Conservation (phyloP, 2,888 invertebrate genomes). For the Dascillus cervinus region DNA sequence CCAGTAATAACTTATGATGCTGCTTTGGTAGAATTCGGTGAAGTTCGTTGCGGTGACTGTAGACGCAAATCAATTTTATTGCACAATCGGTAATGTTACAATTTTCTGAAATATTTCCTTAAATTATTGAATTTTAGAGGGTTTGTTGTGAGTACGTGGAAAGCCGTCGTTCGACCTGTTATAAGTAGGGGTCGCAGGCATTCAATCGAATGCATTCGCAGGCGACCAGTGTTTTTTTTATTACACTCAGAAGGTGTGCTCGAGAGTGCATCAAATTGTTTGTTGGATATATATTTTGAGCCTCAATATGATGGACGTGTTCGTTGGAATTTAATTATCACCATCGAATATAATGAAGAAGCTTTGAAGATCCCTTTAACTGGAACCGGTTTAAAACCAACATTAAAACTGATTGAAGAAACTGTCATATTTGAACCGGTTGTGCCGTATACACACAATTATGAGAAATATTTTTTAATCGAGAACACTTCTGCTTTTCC, state of each 20-base stretch:
- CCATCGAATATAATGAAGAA: conserved; percentile 48
- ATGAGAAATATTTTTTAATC: conserved; percentile 52
- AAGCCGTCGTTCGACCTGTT: conserved; percentile 10
- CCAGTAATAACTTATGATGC: conserved; percentile 47
- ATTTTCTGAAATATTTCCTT: neutral
- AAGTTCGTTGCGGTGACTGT: conserved; percentile 54
- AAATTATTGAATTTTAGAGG: conserved; percentile 40
- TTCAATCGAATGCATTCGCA: conserved; percentile 14
- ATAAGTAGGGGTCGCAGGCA: conserved; percentile 8
- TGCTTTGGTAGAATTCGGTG: conserved; percentile 46
- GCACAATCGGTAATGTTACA: conserved; percentile 49
- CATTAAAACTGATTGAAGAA: conserved; percentile 45
- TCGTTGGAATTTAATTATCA: conserved; percentile 30
- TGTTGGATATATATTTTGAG: conserved; percentile 51
- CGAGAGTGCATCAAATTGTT: conserved; percentile 44
- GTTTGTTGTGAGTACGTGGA: conserved; percentile 50
- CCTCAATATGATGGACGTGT: conserved; percentile 45
- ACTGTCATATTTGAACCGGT: conserved; percentile 53
- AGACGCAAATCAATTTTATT: conserved; percentile 47
- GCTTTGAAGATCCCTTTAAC: conserved; percentile 43
- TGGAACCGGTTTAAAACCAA: conserved; percentile 50
- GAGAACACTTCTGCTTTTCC: conserved; percentile 58
- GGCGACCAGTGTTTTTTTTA: conserved; percentile 22
- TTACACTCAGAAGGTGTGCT: conserved; percentile 43
- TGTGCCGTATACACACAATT: conserved; percentile 53